Evolutionary conservation across 2,888 invertebrate genomes (phyloP), one percentile per base, ranked within the genome.

Genomic region (Noctua janthina): DNA sequence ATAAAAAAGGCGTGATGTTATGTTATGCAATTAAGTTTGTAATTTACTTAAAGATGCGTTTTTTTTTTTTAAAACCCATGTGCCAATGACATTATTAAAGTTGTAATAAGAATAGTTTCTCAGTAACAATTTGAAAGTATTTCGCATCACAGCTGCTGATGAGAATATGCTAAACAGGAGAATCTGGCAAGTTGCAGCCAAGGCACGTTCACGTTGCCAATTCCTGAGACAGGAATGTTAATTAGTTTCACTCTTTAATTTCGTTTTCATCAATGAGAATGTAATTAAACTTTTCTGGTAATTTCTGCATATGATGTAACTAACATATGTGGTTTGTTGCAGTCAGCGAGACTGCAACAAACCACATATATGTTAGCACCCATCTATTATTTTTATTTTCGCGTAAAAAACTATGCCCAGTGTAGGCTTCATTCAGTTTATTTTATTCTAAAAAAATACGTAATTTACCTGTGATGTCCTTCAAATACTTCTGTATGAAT

Each of bases 231-330:
- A 66, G 73, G 29, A 70, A 77, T 64, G 23, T 78, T 64, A 74
- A 78, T 78, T 70, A 69, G n/a, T 66, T 82, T 70, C 68, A 66
- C 15, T 64, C 17, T 54, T 72, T 68, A 39, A 54, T 76, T 80
- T 49, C 13, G 23, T 59, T 51, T 56, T 35, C 46, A 46, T 20
- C 6, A 20, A 46, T 35, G 23, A 35, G 15, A 15, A 20, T 43
- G 29, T 17, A 5, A 66, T 20, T 11, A 43, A 29, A 5, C 29
- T 8, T 29, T 74, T 10, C 20, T 29, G 6, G 29, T 0, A 56
- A 11, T 43, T 76, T 76, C 43, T 46, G 23, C 20, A 69, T 11
- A 15, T 46, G 15, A 10, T 43, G 46, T 13, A 39, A 11, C 13
- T 3, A 29, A 35, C 35, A 46, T 20, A 56, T 35, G 15, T 35